These are phyloP conservation scores for Paraplagusia blochii DNA, from an alignment of 2,113 vertebrate genomes.

Conservation along the genomic window DNA sequence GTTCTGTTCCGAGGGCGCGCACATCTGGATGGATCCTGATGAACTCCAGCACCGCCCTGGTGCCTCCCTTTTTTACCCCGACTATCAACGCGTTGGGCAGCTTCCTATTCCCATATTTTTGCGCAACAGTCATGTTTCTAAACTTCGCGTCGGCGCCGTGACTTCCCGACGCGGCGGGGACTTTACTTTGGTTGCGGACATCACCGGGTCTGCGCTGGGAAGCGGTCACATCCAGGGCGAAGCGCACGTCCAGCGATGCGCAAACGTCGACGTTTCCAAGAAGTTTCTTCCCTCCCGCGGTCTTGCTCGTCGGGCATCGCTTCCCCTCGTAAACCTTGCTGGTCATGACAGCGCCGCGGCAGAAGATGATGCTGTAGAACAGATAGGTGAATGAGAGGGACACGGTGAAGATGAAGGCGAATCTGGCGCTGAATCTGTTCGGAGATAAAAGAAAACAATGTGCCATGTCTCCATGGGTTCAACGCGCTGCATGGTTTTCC, in stretches of 20 bases:
- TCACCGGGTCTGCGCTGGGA: constrained; percentile 31
- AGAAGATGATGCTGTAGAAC: constrained; percentile 85
- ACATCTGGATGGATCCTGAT: constrained; percentile 95
- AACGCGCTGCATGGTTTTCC: constrained; percentile 74
- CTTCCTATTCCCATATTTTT: constrained; percentile 82
- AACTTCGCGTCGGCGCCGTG: constrained; percentile 52
- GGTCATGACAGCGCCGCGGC: constrained; percentile 77
- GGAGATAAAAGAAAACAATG: constrained; percentile 80
- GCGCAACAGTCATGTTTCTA: constrained; percentile 59
- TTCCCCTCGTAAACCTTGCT: constrained; percentile 71
- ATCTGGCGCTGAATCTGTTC: constrained; percentile 81
- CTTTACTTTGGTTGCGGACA: constrained; percentile 47
- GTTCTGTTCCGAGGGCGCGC: constrained; percentile 90
- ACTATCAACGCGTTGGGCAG: constrained; percentile 90
- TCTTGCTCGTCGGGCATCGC: constrained; percentile 70
- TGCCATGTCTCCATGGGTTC: constrained; percentile 89
- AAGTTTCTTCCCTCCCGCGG: constrained; percentile 79
- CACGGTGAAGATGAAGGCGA: constrained; percentile 83
- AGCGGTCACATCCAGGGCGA: constrained; percentile 46
- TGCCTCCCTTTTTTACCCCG: constrained; percentile 95
- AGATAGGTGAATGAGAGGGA: constrained; percentile 86
- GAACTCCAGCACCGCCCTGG: constrained; percentile 93
- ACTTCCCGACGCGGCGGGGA: constrained; percentile 15
- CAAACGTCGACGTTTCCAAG: constrained; percentile 77
- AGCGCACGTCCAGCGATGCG: constrained; percentile 56